phyloP scores from a whole-genome alignment of 2,113 vertebrate genomes.

The Malaclemys terrapin region DNA sequence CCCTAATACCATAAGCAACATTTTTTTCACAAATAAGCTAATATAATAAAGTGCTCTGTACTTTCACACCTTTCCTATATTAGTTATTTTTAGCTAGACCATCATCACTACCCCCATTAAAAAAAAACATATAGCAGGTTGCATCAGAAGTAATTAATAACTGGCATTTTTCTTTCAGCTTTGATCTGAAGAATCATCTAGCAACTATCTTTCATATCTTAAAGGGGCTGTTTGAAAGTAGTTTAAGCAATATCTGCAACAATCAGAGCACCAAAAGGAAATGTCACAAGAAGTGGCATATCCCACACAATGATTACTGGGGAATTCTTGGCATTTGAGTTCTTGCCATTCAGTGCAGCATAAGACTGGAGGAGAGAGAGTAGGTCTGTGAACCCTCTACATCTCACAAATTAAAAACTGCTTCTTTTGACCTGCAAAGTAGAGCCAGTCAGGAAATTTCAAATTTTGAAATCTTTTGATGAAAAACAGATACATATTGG shows the following conservation, averaged over 20 bases:
- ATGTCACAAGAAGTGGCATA: background rate
- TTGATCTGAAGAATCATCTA: background rate
- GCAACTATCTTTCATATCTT: background rate
- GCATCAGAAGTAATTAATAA: background rate
- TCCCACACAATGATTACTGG: background rate
- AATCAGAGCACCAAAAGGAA: background rate
- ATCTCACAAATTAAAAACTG: background rate
- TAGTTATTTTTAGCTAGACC: background rate
- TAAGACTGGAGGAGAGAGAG: background rate
- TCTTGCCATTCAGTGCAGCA: background rate
- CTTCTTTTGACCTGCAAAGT: background rate
- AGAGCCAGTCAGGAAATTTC: background rate
- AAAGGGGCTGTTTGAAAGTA: background rate
- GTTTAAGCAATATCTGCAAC: rapidly evolving
- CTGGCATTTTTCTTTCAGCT: background rate
- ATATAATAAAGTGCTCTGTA: background rate
- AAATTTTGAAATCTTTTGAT: background rate
- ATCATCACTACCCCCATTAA: background rate
- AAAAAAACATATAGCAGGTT: background rate
- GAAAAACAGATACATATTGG: background rate
- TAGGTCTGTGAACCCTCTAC: background rate
- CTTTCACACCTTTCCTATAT: background rate
- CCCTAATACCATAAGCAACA: background rate
- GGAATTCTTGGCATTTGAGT: background rate
- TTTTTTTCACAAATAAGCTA: background rate